phyloP scores from a whole-genome alignment of 2,888 invertebrate species.

The Coremacera marginata region DNA sequence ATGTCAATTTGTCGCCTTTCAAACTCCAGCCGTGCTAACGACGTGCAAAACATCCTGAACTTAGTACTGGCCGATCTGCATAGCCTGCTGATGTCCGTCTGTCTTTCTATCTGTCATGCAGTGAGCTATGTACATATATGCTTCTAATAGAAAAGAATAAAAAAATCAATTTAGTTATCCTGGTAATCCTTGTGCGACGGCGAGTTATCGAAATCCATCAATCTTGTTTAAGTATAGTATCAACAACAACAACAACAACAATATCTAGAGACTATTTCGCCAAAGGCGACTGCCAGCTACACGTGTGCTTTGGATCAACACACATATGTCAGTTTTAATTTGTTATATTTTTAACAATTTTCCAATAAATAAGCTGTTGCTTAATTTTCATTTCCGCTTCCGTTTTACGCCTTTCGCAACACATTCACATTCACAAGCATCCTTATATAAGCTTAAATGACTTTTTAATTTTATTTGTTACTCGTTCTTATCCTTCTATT shows the following conservation, averaged over 20 bases:
- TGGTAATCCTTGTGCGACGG: slow-evolving; percentile 33
- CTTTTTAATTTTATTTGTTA: no score
- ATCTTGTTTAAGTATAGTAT: slow-evolving; percentile 55
- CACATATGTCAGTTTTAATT: not conserved
- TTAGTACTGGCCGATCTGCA: not conserved
- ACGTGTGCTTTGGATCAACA: not conserved
- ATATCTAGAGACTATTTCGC: not conserved
- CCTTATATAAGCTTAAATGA: no score
- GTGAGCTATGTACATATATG: no score
- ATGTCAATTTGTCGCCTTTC: slow-evolving; percentile 46
- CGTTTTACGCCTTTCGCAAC: not conserved
- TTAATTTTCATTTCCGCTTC: not conserved
- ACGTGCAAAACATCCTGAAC: no score
- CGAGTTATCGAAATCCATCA: slow-evolving; percentile 54
- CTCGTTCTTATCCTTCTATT: no score
- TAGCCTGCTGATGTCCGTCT: not conserved
- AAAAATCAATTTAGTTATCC: no score
- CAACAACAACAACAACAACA: slow-evolving; percentile 14
- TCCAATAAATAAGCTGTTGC: not conserved
- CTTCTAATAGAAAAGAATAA: no score
- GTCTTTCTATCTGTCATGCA: no score
- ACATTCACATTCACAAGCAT: not conserved
- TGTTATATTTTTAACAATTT: not conserved
- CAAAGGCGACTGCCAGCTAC: not conserved
- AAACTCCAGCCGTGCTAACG: not conserved